Percentiles rank a stretch among this genome's conserved stretches.
These are phyloP conservation scores for Meliscaeva auricollis DNA, from an alignment of 2,888 invertebrate genomes.

Conservation along the genomic window DNA sequence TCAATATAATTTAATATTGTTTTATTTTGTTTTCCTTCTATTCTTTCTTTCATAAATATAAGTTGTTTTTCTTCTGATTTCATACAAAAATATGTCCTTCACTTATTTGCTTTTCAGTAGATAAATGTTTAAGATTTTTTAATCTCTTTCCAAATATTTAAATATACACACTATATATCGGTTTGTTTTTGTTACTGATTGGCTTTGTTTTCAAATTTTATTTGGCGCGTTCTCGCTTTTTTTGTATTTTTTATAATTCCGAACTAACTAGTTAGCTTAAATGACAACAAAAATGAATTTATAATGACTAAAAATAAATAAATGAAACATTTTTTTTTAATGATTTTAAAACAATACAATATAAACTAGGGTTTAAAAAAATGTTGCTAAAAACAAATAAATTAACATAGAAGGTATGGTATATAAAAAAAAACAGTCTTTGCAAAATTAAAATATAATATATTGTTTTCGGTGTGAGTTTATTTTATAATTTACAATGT, in stretches of 20 bases:
- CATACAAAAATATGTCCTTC: constrained; percentile 70
- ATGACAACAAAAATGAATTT: constrained; percentile 32
- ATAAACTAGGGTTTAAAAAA: constrained; percentile 19
- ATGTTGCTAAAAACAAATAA: constrained; percentile 37
- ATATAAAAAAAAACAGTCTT: constrained; percentile 60
- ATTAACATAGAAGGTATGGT: constrained; percentile 11
- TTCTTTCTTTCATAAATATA: constrained; percentile 41
- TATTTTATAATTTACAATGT: constrained; percentile 37
- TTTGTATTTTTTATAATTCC: constrained; percentile 22
- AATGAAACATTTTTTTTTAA: constrained; percentile 17
- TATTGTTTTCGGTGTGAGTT: constrained; percentile 20
- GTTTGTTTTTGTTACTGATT: constrained; percentile 57
- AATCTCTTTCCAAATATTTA: constrained; percentile 42
- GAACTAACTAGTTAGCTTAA: constrained; percentile 35
- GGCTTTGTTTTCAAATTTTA: constrained; percentile 59
- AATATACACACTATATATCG: constrained; percentile 50
- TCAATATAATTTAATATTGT: constrained; percentile 26
- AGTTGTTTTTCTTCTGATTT: constrained; percentile 43
- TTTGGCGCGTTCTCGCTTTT: constrained; percentile 62
- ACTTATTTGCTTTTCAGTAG: constrained; percentile 42
- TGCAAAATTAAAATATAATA: constrained; percentile 54
- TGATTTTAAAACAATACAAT: constrained; percentile 22
- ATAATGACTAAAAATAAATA: constrained; percentile 44
- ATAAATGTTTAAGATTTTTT: constrained; percentile 47
- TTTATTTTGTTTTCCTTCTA: neutral